phyloP scores from a whole-genome alignment of 2,113 vertebrate genomes.

The Canis aureus region DNA sequence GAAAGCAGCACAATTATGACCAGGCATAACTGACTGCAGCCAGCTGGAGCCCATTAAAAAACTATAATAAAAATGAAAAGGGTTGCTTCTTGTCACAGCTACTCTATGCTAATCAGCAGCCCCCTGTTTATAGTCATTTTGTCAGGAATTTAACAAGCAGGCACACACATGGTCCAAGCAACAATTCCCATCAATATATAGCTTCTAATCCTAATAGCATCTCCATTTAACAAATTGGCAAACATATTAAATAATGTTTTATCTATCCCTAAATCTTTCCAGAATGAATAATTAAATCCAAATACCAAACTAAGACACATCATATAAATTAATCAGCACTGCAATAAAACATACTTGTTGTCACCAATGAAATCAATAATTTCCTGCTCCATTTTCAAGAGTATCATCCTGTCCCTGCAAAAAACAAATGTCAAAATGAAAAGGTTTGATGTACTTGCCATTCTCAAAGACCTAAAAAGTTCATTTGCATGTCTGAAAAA shows the following conservation, averaged over 20 bases:
- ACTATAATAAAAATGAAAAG: slow-evolving; percentile 73
- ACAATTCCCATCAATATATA: background rate
- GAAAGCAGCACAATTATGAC: slow-evolving; percentile 70
- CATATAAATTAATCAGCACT: background rate
- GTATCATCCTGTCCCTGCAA: slow-evolving; percentile 96
- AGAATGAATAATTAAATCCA: slow-evolving; percentile 46
- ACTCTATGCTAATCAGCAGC: slow-evolving; percentile 58
- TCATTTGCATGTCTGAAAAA: background rate
- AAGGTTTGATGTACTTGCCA: background rate
- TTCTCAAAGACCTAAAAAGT: background rate
- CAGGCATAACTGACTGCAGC: slow-evolving; percentile 64
- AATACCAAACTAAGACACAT: slow-evolving; percentile 39
- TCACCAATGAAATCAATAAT: slow-evolving; percentile 97
- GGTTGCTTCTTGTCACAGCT: slow-evolving; percentile 62
- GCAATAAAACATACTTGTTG: slow-evolving; percentile 90
- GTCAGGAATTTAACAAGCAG: slow-evolving; percentile 75
- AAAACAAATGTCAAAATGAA: slow-evolving; percentile 77
- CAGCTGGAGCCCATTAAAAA: slow-evolving; percentile 76
- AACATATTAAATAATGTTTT: background rate
- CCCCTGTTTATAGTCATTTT: slow-evolving; percentile 51
- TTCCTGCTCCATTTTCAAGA: slow-evolving; percentile 98
- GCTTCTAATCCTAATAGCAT: background rate
- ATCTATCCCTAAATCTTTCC: background rate
- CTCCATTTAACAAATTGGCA: background rate
- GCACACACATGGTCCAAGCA: slow-evolving; percentile 6